phyloP scores from a whole-genome alignment of 2,888 invertebrate species.

The Lomographa bimaculata region DNA sequence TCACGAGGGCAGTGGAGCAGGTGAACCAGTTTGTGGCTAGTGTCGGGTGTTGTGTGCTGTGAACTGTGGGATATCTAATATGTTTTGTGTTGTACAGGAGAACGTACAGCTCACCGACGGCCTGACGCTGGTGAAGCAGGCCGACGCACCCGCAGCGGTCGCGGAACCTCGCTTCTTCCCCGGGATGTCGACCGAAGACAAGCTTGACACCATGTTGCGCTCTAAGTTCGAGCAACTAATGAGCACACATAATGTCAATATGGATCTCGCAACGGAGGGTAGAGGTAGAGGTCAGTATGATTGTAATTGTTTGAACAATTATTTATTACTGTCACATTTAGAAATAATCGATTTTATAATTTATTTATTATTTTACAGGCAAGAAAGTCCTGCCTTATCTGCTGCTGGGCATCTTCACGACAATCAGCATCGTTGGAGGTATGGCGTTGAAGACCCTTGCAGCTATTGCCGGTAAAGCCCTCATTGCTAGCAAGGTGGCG shows the following conservation, averaged over 20 bases:
- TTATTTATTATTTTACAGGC: constrained; percentile 53
- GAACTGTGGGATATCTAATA: constrained; percentile 46
- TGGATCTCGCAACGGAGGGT: constrained; percentile 83
- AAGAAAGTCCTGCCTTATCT: constrained; percentile 84
- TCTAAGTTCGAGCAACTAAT: constrained; percentile 84
- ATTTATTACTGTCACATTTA: too few species aligned
- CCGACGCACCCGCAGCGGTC: constrained; percentile 76
- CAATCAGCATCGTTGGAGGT: constrained; percentile 87
- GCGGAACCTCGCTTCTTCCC: constrained; percentile 84
- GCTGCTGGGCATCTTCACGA: constrained; percentile 84
- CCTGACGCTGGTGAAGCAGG: constrained; percentile 83
- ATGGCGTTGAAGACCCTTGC: constrained; percentile 88
- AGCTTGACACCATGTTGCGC: constrained; percentile 77
- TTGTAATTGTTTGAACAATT: too few species aligned
- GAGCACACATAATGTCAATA: constrained; percentile 85
- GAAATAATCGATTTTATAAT: too few species aligned
- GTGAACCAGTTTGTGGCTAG: constrained; percentile 54
- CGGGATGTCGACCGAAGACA: constrained; percentile 81
- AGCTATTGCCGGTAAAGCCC: constrained; percentile 87
- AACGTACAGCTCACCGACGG: constrained; percentile 85
- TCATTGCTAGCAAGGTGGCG: constrained; percentile 89
- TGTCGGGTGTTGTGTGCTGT: constrained; percentile 40
- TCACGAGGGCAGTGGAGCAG: constrained; percentile 84
- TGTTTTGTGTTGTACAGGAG: constrained; percentile 63
- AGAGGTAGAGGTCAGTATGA: constrained; percentile 72